These are phyloP conservation scores for Edolisoma coerulescens DNA, from an alignment of 2,113 vertebrate species.

Conservation along the genomic window DNA sequence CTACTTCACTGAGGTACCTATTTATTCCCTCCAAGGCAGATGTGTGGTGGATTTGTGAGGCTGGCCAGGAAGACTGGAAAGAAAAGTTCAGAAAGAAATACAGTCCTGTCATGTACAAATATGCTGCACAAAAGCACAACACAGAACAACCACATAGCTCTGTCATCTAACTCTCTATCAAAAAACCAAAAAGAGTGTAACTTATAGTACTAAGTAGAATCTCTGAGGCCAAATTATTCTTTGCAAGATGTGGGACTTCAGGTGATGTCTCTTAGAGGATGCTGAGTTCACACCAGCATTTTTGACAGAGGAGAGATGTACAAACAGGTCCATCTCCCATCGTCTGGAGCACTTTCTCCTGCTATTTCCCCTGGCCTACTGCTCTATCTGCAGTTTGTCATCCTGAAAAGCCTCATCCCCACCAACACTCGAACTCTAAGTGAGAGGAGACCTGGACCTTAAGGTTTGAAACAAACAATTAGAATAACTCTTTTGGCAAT, in stretches of 20 bases:
- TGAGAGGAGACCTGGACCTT: background rate
- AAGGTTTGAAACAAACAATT: background rate
- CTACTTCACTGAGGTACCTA: background rate
- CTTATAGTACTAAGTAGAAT: background rate
- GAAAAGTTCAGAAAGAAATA: background rate
- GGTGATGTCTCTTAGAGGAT: background rate
- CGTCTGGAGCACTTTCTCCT: background rate
- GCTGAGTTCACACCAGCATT: background rate
- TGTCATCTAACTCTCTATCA: background rate
- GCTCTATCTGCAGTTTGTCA: background rate
- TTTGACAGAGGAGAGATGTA: background rate
- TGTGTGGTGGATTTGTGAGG: background rate
- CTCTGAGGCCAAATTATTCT: background rate
- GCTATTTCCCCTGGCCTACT: background rate
- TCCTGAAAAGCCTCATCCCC: background rate
- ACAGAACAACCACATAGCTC: accelerated
- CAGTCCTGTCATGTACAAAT: background rate
- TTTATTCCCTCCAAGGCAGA: accelerated
- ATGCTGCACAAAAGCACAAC: background rate
- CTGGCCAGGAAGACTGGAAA: background rate
- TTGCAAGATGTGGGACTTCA: background rate
- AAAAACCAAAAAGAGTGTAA: background rate
- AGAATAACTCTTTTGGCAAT: background rate
- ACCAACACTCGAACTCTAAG: accelerated
- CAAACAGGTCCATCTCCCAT: background rate